These are phyloP conservation scores for Drosophila planitibia DNA, from an alignment of 2,888 invertebrate species.

Conservation along the genomic window DNA sequence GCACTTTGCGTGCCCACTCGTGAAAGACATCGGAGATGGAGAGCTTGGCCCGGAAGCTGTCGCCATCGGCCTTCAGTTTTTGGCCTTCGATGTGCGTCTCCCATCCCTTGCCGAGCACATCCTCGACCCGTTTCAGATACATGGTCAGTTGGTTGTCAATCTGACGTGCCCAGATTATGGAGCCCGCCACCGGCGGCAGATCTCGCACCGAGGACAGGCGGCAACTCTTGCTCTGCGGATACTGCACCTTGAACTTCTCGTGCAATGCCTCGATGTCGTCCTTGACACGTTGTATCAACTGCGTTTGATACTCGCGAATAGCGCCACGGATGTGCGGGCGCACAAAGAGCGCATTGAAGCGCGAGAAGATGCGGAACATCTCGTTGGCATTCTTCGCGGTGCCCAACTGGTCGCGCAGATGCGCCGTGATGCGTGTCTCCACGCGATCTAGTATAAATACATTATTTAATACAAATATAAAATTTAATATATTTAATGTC, in stretches of 20 bases:
- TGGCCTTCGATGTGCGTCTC: slow-evolving; percentile 99
- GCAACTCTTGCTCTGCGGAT: slow-evolving; percentile 97
- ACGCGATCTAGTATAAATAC: slow-evolving; percentile 89
- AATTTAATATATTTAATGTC: not conserved
- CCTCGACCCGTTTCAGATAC: slow-evolving; percentile 98
- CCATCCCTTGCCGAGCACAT: slow-evolving; percentile 99
- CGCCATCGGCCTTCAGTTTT: slow-evolving; percentile 98
- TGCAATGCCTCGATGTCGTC: slow-evolving; percentile 99
- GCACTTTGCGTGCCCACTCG: slow-evolving; percentile 98
- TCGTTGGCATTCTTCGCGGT: slow-evolving; percentile 99
- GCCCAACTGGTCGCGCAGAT: slow-evolving; percentile 98
- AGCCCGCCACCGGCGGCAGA: slow-evolving; percentile 98
- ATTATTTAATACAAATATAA: not conserved
- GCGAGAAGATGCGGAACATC: slow-evolving; percentile 99
- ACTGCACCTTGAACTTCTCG: slow-evolving; percentile 99
- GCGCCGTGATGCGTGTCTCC: slow-evolving; percentile 98
- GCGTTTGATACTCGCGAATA: slow-evolving; percentile 99
- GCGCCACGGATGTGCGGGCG: slow-evolving; percentile 99
- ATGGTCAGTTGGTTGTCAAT: slow-evolving; percentile 98
- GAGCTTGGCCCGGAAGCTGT: slow-evolving; percentile 97
- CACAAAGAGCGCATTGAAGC: slow-evolving; percentile 99
- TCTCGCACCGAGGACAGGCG: slow-evolving; percentile 96
- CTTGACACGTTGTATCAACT: slow-evolving; percentile 99
- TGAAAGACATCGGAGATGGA: slow-evolving; percentile 99
- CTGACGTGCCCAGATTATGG: slow-evolving; percentile 99